Percentiles rank a stretch among this genome's conserved stretches.
Conservation (phyloP, 2,113 vertebrate species). For the Lates calcarifer region DNA sequence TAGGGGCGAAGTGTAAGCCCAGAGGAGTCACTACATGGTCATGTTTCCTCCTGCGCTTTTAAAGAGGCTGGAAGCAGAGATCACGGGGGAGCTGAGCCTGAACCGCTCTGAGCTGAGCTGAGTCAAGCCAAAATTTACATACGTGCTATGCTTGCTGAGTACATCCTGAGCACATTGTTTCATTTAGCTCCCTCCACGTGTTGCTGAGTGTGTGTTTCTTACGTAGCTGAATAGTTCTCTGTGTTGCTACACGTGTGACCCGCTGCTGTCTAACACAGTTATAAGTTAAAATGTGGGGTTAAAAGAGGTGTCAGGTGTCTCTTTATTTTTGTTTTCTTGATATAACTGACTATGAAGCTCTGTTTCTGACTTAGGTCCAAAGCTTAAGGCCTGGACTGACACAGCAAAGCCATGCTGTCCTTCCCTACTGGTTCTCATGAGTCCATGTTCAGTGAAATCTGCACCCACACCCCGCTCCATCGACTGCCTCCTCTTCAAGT, state of each 20-base stretch:
- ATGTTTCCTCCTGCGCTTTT: conserved; percentile 87
- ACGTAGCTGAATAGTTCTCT: background rate
- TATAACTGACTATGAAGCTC: background rate
- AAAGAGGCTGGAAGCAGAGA: conserved; percentile 41
- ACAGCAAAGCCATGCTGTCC: background rate
- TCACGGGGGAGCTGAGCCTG: conserved; percentile 12
- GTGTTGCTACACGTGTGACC: background rate
- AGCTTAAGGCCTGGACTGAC: background rate
- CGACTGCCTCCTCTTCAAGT: conserved; percentile 48
- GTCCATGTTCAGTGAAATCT: background rate
- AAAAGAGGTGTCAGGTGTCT: background rate
- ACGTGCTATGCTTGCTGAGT: conserved; percentile 62
- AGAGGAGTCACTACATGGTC: conserved; percentile 90
- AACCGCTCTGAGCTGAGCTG: conserved; percentile 35
- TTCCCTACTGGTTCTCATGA: background rate
- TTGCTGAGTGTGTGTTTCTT: conserved; percentile 24
- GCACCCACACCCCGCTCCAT: conserved; percentile 1
- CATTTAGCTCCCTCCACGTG: conserved; percentile 85
- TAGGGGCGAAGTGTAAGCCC: conserved; percentile 84
- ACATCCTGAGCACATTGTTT: conserved; percentile 89
- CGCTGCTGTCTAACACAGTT: background rate
- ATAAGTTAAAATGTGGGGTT: background rate
- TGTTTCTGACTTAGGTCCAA: background rate
- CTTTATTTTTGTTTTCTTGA: background rate
- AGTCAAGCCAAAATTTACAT: conserved; percentile 79